Evolutionary conservation across 2,113 vertebrate genomes (phyloP), one percentile per base, ranked within the genome.

Genomic region (Calidris pygmaea): DNA sequence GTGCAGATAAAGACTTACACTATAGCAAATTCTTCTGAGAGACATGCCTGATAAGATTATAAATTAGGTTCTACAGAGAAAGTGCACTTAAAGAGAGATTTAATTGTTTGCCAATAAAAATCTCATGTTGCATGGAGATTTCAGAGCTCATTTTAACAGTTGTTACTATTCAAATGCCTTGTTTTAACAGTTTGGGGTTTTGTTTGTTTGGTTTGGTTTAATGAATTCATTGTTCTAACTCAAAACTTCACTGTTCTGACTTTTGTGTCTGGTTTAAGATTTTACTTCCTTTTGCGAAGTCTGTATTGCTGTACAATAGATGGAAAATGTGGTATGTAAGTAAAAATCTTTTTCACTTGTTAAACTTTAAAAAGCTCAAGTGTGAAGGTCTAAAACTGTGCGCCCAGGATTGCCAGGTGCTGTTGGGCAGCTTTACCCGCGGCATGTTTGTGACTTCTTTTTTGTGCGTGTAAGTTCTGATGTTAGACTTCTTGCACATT

Each of bases 81-180:
- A 96, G 67, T 72, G 80, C 56, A 94, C 90, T 91, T 96, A 95
- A 94, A 96, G 79, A 96, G 71, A 97, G 70, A 87, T 93, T 97
- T 97, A 94, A 97, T 97, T 97, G 89, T 95, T 97, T 97, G 79
- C 77, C 90, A 97, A 94, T 95, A 97, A 97, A 96, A 96, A 93
- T 94, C 43, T 91, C 77, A 62, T 93, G 75, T 93, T 94, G 88
- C 79, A 91, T 60, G 63, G 87, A 95, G 83, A 92, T 96, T 96
- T 96, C 77, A 91, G 47, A 86, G 77, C 93, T 77, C 77, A 72
- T 91, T 96, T 96, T 94, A 94, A 47, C 85, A 92, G 78, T 66
- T 95, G 95, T 91, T 92, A 84, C 76, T 94, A 91, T 85, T 96
- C 89, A 94, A 77, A 68, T 94, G 81, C 87, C 62, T 97, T 94